Percentiles rank a stretch among this genome's conserved stretches.
Conservation (phyloP, 2,797 vertebrate genomes). For the Phoeniculus purpureus region DNA sequence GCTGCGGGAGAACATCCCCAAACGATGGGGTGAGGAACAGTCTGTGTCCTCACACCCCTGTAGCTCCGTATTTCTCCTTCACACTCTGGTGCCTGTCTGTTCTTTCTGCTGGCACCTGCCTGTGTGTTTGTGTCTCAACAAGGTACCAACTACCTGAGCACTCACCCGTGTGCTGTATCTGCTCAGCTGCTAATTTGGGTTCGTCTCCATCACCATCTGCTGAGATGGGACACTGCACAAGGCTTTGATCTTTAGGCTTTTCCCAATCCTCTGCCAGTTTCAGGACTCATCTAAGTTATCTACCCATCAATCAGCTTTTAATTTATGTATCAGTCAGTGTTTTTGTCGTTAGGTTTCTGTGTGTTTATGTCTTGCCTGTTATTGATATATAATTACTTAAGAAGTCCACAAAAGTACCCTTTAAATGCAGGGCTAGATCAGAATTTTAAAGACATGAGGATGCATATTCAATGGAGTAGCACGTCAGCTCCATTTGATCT, state of each 20-base stretch:
- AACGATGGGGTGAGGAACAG: background rate
- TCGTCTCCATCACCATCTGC: background rate
- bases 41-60: background rate
- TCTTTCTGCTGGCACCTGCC: background rate
- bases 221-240: conserved; percentile 33
- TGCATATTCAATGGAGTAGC: conserved; percentile 24
- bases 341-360: conserved; percentile 74
- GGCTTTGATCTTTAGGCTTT: conserved; percentile 41
- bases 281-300: conserved; percentile 53
- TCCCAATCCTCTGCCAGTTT: conserved; percentile 55
- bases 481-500: conserved; percentile 47
- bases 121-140: background rate
- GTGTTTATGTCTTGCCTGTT: conserved; percentile 57
- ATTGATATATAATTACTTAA: conserved; percentile 54
- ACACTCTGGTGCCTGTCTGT: background rate
- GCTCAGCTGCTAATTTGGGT: background rate
- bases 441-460: conserved; percentile 60
- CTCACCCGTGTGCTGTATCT: background rate
- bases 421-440: conserved; percentile 36
- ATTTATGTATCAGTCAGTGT: background rate
- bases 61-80: background rate
- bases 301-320: conserved; percentile 47
- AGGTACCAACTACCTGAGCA: background rate
- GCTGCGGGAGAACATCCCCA: background rate
- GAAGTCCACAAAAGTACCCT: conserved; percentile 54